Percentiles rank a stretch among this genome's conserved stretches.
These are phyloP conservation scores for Acanthoscelides obtectus DNA, from an alignment of 2,888 invertebrate genomes.

Conservation along the genomic window DNA sequence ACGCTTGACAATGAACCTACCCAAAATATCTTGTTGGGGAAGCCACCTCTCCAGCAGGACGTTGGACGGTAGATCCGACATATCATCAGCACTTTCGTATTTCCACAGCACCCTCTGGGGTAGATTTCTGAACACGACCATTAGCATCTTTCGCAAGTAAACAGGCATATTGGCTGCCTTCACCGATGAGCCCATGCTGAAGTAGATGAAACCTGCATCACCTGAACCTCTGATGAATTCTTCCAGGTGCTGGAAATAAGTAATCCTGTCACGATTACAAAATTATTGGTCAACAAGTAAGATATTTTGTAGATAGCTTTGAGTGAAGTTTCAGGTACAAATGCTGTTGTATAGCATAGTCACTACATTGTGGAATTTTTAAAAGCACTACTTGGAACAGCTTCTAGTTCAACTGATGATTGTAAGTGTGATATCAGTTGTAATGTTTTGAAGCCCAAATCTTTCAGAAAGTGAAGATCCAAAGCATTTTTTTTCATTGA, in stretches of 20 bases:
- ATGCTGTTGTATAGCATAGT: no score
- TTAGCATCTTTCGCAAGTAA: constrained; percentile 61
- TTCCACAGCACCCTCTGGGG: constrained; percentile 83
- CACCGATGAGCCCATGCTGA: constrained; percentile 84
- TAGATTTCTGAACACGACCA: constrained; percentile 68
- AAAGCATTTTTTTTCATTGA: no score
- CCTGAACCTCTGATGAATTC: constrained; percentile 63
- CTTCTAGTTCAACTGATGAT: no score
- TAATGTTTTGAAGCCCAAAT: no score
- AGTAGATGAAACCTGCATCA: constrained; percentile 71
- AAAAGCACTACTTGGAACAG: no score
- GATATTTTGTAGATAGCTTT: no score
- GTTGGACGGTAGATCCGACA: constrained; percentile 69
- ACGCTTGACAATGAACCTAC: constrained; percentile 23
- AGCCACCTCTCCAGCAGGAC: constrained; percentile 71
- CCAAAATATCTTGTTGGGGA: constrained; percentile 54
- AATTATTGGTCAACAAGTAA: no score
- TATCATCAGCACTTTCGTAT: constrained; percentile 65
- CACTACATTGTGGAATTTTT: no score
- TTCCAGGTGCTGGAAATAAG: constrained; percentile 57
- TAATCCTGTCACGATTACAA: background rate
- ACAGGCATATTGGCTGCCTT: constrained; percentile 77
- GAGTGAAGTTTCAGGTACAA: no score
- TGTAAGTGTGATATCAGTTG: no score
- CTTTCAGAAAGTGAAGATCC: no score